Evolutionary conservation across 2,113 vertebrate genomes (phyloP).

Genomic region (Tyto alba): DNA sequence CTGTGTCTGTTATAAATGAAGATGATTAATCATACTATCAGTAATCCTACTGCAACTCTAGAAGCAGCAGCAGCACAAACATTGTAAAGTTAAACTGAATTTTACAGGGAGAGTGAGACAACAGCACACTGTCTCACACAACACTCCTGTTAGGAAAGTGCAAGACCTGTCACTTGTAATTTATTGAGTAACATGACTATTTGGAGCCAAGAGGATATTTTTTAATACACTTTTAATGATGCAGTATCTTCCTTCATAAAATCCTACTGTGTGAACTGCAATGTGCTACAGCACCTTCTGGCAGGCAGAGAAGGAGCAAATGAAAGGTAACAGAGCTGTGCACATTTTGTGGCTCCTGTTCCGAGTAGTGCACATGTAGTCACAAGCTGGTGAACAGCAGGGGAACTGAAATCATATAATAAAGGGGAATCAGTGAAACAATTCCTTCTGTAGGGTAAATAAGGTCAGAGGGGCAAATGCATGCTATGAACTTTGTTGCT

Average conservation of each 20-base stretch:
- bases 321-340: neutral
- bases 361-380: neutral
- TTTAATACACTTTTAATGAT: neutral
- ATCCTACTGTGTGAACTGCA: neutral
- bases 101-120: neutral
- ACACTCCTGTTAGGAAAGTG: neutral
- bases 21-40: neutral
- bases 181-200: neutral
- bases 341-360: neutral
- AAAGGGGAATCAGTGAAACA: neutral
- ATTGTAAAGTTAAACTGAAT: neutral
- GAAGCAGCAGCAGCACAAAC: neutral
- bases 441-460: neutral
- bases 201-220: neutral
- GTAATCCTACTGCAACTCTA: neutral
- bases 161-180: slow-evolving; percentile 8
- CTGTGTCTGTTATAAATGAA: neutral
- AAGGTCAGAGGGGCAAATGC: neutral
- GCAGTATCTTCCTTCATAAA: neutral
- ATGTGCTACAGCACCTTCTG: neutral
- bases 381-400: neutral
- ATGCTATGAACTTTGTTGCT: neutral
- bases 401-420: neutral
- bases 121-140: neutral
- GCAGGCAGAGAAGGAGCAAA: neutral